phyloP scores from a whole-genome alignment of 1,140 invertebrate genomes.

The Elymnias hypermnestra region DNA sequence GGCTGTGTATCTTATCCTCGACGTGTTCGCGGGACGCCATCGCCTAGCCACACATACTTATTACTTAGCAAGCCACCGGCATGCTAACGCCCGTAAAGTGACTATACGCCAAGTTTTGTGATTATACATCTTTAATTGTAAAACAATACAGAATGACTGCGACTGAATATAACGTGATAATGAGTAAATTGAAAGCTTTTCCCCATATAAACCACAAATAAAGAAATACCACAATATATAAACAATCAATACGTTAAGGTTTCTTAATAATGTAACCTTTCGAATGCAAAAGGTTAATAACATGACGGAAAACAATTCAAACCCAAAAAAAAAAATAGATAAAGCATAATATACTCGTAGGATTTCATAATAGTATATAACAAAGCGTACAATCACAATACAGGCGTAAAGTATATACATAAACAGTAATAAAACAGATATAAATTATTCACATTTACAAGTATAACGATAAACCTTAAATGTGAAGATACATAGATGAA shows the following conservation, averaged over 20 bases:
- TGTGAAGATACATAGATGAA: conserved; percentile 63
- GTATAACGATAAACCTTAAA: conserved; percentile 40
- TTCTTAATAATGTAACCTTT: no score
- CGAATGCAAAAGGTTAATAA: no score
- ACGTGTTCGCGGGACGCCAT: conserved; percentile 80
- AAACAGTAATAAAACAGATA: conserved; percentile 50
- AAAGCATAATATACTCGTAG: conserved; percentile 5
- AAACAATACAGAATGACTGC: neutral
- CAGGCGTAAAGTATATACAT: conserved; percentile 39
- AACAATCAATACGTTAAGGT: no score
- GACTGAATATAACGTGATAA: neutral
- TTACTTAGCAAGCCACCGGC: conserved; percentile 57
- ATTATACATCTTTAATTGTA: neutral
- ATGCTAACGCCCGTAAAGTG: conserved; percentile 41
- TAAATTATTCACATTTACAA: conserved; percentile 53
- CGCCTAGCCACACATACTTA: conserved; percentile 75
- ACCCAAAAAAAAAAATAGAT: neutral
- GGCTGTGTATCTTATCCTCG: conserved; percentile 81
- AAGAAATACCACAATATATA: no score
- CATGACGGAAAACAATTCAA: no score
- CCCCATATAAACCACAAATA: no score
- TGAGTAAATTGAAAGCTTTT: no score
- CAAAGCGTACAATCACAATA: conserved; percentile 62
- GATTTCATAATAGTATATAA: neutral
- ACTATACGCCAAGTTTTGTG: conserved; percentile 33